Conservation (phyloP, 2,797 vertebrate species). For the Falco cherrug region DNA sequence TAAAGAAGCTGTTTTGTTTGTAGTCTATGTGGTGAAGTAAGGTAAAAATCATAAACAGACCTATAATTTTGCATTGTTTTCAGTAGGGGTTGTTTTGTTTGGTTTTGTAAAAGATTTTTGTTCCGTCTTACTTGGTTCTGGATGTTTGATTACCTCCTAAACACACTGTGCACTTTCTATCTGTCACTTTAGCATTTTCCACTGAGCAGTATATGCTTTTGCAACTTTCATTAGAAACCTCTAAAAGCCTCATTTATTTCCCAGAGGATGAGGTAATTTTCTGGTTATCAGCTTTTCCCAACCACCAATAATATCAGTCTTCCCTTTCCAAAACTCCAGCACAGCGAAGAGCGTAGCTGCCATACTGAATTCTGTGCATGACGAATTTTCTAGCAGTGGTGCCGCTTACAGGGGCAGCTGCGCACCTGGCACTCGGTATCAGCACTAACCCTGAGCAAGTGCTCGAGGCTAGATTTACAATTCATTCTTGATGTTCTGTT, state of each 20-base stretch:
- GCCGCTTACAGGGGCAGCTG: fast-evolving
- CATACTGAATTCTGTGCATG: background rate
- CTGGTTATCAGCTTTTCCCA: background rate
- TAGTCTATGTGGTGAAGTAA: background rate
- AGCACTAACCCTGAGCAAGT: background rate
- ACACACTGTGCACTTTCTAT: background rate
- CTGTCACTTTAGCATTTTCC: background rate
- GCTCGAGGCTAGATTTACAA: background rate
- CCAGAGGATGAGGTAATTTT: background rate
- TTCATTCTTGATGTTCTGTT: background rate
- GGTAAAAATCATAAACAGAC: background rate
- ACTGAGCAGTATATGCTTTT: background rate
- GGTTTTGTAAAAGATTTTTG: background rate
- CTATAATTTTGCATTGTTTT: background rate
- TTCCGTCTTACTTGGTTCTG: background rate
- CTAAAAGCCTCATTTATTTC: background rate
- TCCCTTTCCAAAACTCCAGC: background rate
- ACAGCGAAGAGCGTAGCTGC: fast-evolving
- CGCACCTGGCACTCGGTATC: fast-evolving
- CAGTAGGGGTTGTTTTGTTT: too few species aligned
- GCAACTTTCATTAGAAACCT: background rate
- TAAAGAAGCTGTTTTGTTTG: background rate
- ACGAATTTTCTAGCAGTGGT: background rate
- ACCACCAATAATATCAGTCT: background rate
- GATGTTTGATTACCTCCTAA: background rate